Conservation (phyloP, 1,140 invertebrate species). For the Macrocentrus cingulum region DNA sequence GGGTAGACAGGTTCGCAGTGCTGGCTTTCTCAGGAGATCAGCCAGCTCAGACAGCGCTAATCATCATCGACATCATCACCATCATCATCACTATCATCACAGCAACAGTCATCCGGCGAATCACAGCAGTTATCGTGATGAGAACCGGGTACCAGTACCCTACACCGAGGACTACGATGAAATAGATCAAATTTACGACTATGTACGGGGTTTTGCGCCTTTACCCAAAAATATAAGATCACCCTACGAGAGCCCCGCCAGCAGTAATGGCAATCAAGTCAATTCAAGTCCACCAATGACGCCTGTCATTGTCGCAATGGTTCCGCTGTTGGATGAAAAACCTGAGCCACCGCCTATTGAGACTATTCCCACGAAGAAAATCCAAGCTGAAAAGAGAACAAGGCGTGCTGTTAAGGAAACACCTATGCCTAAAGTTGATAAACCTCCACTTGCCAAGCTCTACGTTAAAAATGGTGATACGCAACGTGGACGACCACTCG, state of each 20-base stretch:
- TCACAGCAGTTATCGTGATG: conserved; percentile 49
- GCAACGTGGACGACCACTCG: conserved; percentile 66
- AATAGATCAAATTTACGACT: conserved; percentile 96
- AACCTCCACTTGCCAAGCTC: conserved; percentile 67
- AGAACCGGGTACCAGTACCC: conserved; percentile 58
- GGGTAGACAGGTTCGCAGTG: conserved; percentile 51
- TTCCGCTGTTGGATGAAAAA: conserved; percentile 63
- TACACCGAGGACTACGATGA: conserved; percentile 88
- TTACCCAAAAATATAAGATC: conserved; percentile 79
- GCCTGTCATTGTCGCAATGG: conserved; percentile 50
- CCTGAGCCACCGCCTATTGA: conserved; percentile 88
- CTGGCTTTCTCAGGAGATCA: conserved; percentile 64
- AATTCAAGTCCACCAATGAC: conserved; percentile 43
- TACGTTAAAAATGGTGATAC: conserved; percentile 76
- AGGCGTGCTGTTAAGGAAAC: conserved; percentile 60
- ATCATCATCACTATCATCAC: conserved; percentile 41
- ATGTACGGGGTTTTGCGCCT: conserved; percentile 88
- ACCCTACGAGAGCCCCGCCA: conserved; percentile 60
- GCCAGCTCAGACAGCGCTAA: conserved; percentile 36
- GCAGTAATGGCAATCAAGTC: conserved; percentile 31
- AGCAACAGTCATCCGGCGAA: conserved; percentile 35
- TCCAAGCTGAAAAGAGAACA: conserved; percentile 71
- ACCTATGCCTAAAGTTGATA: conserved; percentile 52
- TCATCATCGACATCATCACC: conserved; percentile 42
- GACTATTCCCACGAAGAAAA: conserved; percentile 84